Conservation (phyloP, 1,140 invertebrate genomes). For the Goniozus legneri region DNA sequence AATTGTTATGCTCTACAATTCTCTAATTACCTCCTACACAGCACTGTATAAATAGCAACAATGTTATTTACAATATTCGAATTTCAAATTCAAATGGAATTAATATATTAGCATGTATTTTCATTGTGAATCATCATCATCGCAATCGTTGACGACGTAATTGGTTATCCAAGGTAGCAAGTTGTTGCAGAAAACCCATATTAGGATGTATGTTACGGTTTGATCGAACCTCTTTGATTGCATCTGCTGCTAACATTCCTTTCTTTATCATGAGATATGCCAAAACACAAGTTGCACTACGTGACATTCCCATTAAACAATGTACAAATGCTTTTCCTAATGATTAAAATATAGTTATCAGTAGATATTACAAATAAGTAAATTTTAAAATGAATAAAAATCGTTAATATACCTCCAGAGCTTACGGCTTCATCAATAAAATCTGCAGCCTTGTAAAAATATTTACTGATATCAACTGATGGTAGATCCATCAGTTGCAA, state of each 20-base stretch:
- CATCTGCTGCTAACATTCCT: constrained; percentile 72
- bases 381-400: constrained; percentile 3
- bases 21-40: too few relatives aligned
- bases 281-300: constrained; percentile 75
- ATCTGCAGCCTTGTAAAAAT: constrained; percentile 72
- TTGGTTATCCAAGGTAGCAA: constrained; percentile 68
- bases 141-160: constrained; percentile 54
- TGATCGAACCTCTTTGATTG: constrained; percentile 65
- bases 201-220: constrained; percentile 74
- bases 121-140: neutral
- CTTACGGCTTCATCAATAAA: constrained; percentile 77
- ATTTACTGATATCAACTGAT: constrained; percentile 70
- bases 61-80: too few relatives aligned
- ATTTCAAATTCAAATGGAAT: too few relatives aligned
- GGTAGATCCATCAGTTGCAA: constrained; percentile 74
- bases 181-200: constrained; percentile 73
- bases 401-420: constrained; percentile 61
- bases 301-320: constrained; percentile 77
- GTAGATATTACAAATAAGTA: constrained; percentile 1
- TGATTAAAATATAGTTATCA: constrained; percentile 3
- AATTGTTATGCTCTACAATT: too few relatives aligned
- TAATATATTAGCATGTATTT: too few relatives aligned
- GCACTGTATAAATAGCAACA: too few relatives aligned
- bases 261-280: constrained; percentile 82
- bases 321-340: constrained; percentile 77